Percentiles rank a stretch among this genome's conserved stretches.
Evolutionary conservation across 2,888 invertebrate genomes (phyloP).

Genomic region (Tridacna crocea): DNA sequence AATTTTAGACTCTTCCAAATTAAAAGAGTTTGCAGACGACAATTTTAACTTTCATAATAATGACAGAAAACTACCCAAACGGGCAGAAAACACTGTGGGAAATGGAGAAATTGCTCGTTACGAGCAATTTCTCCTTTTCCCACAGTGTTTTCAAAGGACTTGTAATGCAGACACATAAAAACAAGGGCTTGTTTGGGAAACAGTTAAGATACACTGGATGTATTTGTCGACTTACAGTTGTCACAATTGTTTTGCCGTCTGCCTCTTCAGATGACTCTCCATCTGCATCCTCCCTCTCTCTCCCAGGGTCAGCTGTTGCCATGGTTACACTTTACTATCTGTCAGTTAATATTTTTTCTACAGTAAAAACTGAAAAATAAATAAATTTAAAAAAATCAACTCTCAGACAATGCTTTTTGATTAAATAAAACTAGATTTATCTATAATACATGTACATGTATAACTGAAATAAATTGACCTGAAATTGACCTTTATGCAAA

Average conservation of each 20-base stretch:
- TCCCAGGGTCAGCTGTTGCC: constrained; percentile 44
- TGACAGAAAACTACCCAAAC: too few relatives aligned
- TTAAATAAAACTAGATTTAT: background rate
- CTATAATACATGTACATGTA: background rate
- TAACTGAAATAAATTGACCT: background rate
- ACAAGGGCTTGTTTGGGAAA: background rate
- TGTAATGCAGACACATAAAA: too few relatives aligned
- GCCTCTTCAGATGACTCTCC: constrained; percentile 49
- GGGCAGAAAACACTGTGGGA: too few relatives aligned
- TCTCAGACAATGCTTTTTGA: background rate
- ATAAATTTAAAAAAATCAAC: background rate
- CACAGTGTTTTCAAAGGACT: too few relatives aligned
- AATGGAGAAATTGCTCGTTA: too few relatives aligned
- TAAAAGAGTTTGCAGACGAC: too few relatives aligned
- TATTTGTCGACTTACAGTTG: background rate
- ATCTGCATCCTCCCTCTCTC: constrained; percentile 43
- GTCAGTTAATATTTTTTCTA: background rate
- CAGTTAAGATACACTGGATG: background rate
- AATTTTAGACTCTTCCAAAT: too few relatives aligned
- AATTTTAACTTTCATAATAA: too few relatives aligned
- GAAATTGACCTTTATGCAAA: too few relatives aligned
- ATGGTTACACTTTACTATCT: constrained; percentile 21
- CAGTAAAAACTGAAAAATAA: constrained; percentile 2
- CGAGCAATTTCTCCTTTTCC: too few relatives aligned
- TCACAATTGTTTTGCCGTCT: constrained; percentile 39